These are phyloP conservation scores for Mesocentrotus franciscanus DNA, from an alignment of 53 echinoderm and acorn worm species.

Conservation along the genomic window DNA sequence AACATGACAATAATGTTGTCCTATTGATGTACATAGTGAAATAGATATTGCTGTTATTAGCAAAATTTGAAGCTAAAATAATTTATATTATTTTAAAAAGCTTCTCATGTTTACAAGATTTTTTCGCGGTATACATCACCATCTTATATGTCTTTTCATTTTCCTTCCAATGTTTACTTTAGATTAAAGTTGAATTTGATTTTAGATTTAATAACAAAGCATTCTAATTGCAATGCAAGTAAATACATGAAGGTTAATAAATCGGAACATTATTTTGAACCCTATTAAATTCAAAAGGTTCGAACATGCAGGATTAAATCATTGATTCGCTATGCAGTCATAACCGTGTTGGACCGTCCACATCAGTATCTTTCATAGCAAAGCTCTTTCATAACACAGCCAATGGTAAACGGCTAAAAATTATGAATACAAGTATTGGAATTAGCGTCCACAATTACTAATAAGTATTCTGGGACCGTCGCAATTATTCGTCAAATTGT, in stretches of 20 bases:
- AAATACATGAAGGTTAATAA: neutral
- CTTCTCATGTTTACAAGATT: neutral
- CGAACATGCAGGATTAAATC: no score
- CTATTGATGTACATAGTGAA: no score
- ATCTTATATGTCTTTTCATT: neutral
- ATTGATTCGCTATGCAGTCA: neutral
- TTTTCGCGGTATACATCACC: no score
- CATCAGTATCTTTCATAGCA: neutral
- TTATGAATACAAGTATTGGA: neutral
- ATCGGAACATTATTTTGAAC: neutral
- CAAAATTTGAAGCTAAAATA: no score
- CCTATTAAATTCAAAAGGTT: neutral
- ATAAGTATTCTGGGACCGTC: neutral
- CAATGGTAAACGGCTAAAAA: neutral
- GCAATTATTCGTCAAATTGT: conserved; percentile 13
- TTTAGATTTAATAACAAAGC: neutral
- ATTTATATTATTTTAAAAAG: neutral
- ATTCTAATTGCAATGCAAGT: neutral
- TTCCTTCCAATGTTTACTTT: neutral
- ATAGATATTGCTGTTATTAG: no score
- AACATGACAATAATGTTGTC: no score
- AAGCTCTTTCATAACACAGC: neutral
- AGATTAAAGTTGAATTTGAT: no score
- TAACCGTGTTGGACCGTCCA: neutral
- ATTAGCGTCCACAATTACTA: neutral